phyloP scores from a whole-genome alignment of 2,797 vertebrate genomes.

The Limnodromus scolopaceus region DNA sequence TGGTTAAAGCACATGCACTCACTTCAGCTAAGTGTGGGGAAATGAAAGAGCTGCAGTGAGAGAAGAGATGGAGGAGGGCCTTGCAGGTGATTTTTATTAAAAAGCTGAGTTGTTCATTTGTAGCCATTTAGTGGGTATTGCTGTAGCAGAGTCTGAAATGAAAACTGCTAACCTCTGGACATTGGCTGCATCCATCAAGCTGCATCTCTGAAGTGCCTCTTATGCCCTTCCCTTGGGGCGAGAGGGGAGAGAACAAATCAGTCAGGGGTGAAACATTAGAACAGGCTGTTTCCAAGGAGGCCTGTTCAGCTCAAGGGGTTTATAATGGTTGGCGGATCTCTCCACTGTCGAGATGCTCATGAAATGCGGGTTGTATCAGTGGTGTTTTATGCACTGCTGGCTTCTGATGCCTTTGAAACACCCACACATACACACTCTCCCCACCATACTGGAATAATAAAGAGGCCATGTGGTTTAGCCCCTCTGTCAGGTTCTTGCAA shows the following conservation, averaged over 20 bases:
- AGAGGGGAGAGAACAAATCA: neutral
- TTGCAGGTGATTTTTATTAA: neutral
- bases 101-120: neutral
- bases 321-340: neutral
- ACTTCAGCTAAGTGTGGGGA: neutral
- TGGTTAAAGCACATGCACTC: neutral
- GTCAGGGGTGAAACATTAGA: neutral
- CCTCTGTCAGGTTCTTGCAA: neutral
- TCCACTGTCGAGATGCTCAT: neutral
- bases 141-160: neutral
- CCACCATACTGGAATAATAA: neutral
- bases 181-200: neutral
- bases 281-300: neutral
- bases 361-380: neutral
- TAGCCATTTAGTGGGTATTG: neutral
- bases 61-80: neutral
- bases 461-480: neutral
- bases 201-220: neutral
- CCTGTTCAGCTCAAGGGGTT: neutral
- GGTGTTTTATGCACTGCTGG: neutral
- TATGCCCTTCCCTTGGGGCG: neutral
- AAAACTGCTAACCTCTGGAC: neutral
- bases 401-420: neutral
- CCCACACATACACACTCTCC: neutral
- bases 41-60: neutral